Conservation (phyloP, 2,888 invertebrate species). For the Platycheirus rosarum region DNA sequence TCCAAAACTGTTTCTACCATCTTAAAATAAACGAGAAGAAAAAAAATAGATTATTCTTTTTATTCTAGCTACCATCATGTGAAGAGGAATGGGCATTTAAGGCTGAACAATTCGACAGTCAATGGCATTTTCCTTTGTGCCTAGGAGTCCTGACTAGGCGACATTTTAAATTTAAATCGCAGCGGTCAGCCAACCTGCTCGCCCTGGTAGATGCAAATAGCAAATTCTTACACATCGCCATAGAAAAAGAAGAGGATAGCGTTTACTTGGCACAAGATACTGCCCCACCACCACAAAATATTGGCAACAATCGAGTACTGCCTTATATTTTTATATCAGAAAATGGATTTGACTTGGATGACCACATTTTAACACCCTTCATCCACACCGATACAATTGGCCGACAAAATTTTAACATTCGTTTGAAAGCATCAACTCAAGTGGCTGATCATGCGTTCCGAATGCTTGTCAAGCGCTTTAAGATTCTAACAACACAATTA, state of each 20-base stretch:
- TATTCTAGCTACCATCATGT: slow-evolving; percentile 43
- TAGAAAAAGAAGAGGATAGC: slow-evolving; percentile 60
- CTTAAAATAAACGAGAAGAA: slow-evolving; percentile 27
- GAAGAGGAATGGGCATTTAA: slow-evolving; percentile 70
- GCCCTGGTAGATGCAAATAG: slow-evolving; percentile 67
- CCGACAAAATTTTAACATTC: slow-evolving; percentile 46
- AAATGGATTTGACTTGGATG: slow-evolving; percentile 63
- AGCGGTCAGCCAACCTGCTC: slow-evolving; percentile 49
- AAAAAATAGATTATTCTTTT: slow-evolving; percentile 10
- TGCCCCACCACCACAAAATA: slow-evolving; percentile 56
- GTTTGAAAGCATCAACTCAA: slow-evolving; percentile 36
- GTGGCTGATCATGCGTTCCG: slow-evolving; percentile 63
- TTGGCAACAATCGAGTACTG: slow-evolving; percentile 61
- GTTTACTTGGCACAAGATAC: slow-evolving; percentile 51
- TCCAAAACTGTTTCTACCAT: slow-evolving; percentile 22
- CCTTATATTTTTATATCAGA: slow-evolving; percentile 73
- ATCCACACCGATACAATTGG: slow-evolving; percentile 33
- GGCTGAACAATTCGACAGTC: slow-evolving; percentile 66
- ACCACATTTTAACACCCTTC: slow-evolving; percentile 71
- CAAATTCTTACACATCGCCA: slow-evolving; percentile 69
- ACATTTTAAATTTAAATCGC: slow-evolving; percentile 61
- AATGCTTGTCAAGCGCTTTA: slow-evolving; percentile 51
- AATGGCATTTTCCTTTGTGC: slow-evolving; percentile 71
- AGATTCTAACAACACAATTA: slow-evolving; percentile 40
- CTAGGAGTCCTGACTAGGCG: slow-evolving; percentile 66